Evolutionary conservation across 2,888 invertebrate species (phyloP).

Genomic region (Yponomeuta evonymella): DNA sequence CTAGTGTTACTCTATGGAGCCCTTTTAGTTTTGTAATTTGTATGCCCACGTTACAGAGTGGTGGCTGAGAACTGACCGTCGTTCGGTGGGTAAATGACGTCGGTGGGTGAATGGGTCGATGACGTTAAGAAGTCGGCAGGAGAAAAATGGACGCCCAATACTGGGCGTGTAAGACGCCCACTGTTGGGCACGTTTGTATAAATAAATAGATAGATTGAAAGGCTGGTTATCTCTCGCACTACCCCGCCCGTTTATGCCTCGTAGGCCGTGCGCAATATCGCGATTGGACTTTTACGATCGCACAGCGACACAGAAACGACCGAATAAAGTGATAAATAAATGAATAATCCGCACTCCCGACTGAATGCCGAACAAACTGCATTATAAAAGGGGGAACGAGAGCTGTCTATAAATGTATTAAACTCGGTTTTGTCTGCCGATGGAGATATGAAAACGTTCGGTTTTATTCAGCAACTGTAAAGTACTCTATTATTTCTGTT

Average conservation of each 20-base stretch:
- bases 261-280: constrained; percentile 51
- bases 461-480: background rate
- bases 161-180: background rate
- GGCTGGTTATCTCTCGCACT: background rate
- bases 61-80: no score
- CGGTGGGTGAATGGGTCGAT: no score
- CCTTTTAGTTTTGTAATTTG: no score
- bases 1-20: no score
- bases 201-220: background rate
- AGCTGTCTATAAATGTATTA: constrained; percentile 6
- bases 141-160: no score
- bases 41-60: no score
- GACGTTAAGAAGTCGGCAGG: no score
- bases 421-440: background rate
- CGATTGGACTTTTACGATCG: constrained; percentile 69
- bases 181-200: background rate
- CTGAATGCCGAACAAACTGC: constrained; percentile 9
- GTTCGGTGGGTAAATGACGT: no score
- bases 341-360: constrained; percentile 7
- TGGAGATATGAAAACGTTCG: background rate
- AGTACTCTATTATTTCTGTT: no score
- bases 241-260: constrained; percentile 17
- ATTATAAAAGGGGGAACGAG: constrained; percentile 5
- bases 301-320: constrained; percentile 1
- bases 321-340: constrained; percentile 9